These are phyloP conservation scores for Drosophila insularis DNA, from an alignment of 1,140 invertebrate species.

Conservation along the genomic window DNA sequence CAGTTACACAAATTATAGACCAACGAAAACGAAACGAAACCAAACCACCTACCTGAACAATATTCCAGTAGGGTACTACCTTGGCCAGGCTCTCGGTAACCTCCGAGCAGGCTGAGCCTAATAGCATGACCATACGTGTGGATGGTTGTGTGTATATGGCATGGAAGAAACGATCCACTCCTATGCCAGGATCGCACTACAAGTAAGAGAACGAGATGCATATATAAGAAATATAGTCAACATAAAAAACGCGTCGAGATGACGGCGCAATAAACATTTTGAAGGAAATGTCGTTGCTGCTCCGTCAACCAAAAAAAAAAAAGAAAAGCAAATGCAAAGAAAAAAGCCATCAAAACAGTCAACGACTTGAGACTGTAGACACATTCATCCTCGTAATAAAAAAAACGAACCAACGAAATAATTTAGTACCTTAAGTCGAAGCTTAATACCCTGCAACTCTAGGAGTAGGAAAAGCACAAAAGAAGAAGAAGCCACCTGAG, in stretches of 20 bases:
- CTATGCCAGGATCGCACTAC: slow-evolving; percentile 94
- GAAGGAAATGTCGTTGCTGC: slow-evolving; percentile 68
- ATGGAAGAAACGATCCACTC: slow-evolving; percentile 94
- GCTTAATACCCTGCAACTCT: background rate
- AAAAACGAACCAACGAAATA: slow-evolving; percentile 44
- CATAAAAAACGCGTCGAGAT: slow-evolving; percentile 69
- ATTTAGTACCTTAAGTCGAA: slow-evolving; percentile 26
- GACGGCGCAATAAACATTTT: slow-evolving; percentile 74
- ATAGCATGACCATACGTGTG: slow-evolving; percentile 89
- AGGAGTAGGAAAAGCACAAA: too few species aligned
- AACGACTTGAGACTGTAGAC: slow-evolving; percentile 26
- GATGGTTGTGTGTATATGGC: slow-evolving; percentile 91
- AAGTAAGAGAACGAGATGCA: background rate
- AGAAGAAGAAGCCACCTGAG: too few species aligned
- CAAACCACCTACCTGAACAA: slow-evolving; percentile 88
- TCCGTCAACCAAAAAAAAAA: slow-evolving; percentile 50
- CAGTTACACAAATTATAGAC: slow-evolving; percentile 19
- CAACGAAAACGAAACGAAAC: background rate
- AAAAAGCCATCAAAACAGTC: slow-evolving; percentile 53
- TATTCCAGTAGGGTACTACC: slow-evolving; percentile 95
- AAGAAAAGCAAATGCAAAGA: slow-evolving; percentile 4
- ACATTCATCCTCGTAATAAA: slow-evolving; percentile 46
- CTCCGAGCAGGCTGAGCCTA: slow-evolving; percentile 94
- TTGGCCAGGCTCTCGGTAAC: slow-evolving; percentile 95
- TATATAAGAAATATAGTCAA: background rate